phyloP scores from a whole-genome alignment of 2,113 vertebrate species.

The Colossoma macropomum region DNA sequence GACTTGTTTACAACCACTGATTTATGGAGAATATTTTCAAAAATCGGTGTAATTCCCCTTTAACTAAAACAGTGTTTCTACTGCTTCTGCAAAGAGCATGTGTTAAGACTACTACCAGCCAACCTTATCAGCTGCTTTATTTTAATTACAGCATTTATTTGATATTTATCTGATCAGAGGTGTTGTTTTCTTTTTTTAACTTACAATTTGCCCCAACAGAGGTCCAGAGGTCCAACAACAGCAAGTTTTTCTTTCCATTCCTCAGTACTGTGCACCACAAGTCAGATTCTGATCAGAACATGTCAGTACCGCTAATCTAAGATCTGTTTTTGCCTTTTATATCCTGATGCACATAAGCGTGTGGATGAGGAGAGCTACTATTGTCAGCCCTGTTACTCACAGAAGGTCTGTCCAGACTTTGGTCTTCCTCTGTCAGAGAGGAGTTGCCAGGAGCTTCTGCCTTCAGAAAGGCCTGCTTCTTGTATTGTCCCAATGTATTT shows the following conservation, averaged over 20 bases:
- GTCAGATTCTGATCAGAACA: background rate
- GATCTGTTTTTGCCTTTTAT: background rate
- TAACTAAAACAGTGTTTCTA: background rate
- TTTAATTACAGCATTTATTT: too few species aligned
- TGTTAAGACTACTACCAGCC: too few species aligned
- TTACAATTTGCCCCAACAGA: too few species aligned
- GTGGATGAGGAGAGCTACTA: background rate
- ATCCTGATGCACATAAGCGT: background rate
- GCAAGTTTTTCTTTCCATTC: background rate
- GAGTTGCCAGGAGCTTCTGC: background rate
- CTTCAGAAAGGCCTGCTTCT: background rate
- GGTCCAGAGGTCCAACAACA: background rate
- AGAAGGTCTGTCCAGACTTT: background rate
- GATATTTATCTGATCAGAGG: too few species aligned
- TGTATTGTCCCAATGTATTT: background rate
- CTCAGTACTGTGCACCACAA: background rate
- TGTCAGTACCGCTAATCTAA: background rate
- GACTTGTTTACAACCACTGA: background rate
- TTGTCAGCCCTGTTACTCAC: background rate
- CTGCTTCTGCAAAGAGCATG: background rate
- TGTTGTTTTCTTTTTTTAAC: too few species aligned
- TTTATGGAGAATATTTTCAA: background rate
- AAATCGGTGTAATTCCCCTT: too few species aligned
- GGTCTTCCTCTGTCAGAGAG: background rate
- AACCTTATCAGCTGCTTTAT: too few species aligned